Base-by-base conservation (phyloP, 1,140 invertebrate species). In the Brachionus paranguensis region DNA sequence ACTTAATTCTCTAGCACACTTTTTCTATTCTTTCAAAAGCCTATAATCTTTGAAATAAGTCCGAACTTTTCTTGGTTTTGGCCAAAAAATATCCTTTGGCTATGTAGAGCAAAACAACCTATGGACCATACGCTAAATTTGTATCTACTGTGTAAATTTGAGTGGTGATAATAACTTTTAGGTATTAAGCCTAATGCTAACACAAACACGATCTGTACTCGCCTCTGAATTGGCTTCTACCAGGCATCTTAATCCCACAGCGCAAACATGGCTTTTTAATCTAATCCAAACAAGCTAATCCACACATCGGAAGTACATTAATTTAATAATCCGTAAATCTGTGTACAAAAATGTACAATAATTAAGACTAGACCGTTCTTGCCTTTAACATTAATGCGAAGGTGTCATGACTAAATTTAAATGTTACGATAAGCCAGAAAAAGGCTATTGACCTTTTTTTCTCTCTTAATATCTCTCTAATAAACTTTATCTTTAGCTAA, bases 1-100 rank as follows among this genome's bases (percentile, higher is more conserved):
- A 72, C 33, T 72, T 72, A 72, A 72, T 72, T 72, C 68, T 72
- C 33, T 72, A 72, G 68, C 68, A 72, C 68, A 72, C 68, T 72
- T 72, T 29, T 70, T 72, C 41, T 20, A 43, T 72, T 43, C 41
- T 72, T 43, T 43, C 68, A 20, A 72, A 72, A 72, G 68, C 68
- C 68, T 72, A 72, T 72, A 72, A 72, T 72, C 68, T 72, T 72
- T 72, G 5, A 20, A 60, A 60, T 60, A 60, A 20, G 37, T 1
- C 17, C 33, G 41, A 72, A 72, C 33, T 68, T 68, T 68, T 68
- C 33, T 33, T 68, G 14, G 12, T 68, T 68, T 68, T 29, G 27
- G 14, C 33, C 33, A 43, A 45, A 72, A 72, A 72, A 45, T 43
- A 72, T 43, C 17, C 33, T 43, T 45, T 72, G 37, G 68, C 68